Conservation (phyloP, 2,797 vertebrate genomes). For the Chelon labrosus region DNA sequence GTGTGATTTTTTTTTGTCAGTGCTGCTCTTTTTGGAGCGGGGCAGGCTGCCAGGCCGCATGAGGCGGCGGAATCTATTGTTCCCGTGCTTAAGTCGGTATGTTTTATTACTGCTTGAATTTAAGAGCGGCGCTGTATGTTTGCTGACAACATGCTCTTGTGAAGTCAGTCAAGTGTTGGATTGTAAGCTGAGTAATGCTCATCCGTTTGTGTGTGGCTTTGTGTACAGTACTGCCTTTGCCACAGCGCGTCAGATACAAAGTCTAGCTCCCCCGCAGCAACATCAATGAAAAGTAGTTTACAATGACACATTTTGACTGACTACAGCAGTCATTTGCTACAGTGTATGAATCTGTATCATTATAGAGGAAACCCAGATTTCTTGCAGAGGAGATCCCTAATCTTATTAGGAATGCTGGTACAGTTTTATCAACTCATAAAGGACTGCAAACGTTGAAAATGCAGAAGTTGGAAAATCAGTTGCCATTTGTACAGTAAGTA, state of each 20-base stretch:
- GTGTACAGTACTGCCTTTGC: slow-evolving; percentile 28
- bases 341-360: slow-evolving; percentile 13
- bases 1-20: slow-evolving; percentile 34
- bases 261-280: slow-evolving; percentile 11
- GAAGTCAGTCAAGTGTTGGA: slow-evolving; percentile 33
- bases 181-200: slow-evolving; percentile 37
- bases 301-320: slow-evolving; percentile 31
- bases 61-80: slow-evolving; percentile 39
- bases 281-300: slow-evolving; percentile 12
- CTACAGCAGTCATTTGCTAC: slow-evolving; percentile 30
- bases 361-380: slow-evolving; percentile 45
- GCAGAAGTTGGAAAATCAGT: slow-evolving; percentile 15
- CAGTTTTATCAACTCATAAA: slow-evolving; percentile 33
- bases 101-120: slow-evolving; percentile 39
- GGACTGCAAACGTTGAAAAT: slow-evolving; percentile 14
- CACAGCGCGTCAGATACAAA: not conserved
- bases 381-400: slow-evolving; percentile 58
- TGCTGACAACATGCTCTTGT: slow-evolving; percentile 54
- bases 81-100: slow-evolving; percentile 34
- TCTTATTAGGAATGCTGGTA: slow-evolving; percentile 60
- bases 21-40: slow-evolving; percentile 54
- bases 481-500: slow-evolving; percentile 34
- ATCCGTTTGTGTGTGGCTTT: slow-evolving; percentile 39
- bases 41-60: slow-evolving; percentile 29
- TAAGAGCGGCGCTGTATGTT: slow-evolving; percentile 24